Percentiles rank a stretch among this genome's conserved stretches.
phyloP scores from a whole-genome alignment of 2,113 vertebrate genomes.

The Phylloscopus trochiloides region DNA sequence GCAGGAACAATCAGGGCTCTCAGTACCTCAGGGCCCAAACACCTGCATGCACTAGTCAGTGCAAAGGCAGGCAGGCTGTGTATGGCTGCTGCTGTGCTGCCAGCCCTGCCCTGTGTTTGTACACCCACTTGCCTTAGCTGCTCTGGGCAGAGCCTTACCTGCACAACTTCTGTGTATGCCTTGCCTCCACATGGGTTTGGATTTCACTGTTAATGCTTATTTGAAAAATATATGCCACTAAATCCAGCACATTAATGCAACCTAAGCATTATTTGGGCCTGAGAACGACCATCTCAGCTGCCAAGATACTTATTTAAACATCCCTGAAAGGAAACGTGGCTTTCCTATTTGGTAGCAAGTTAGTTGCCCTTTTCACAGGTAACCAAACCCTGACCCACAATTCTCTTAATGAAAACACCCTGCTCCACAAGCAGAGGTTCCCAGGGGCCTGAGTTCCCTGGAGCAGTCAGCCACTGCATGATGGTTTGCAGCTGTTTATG shows the following conservation, averaged over 20 bases:
- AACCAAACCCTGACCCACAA: neutral
- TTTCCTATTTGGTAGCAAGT: neutral
- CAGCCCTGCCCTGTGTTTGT: neutral
- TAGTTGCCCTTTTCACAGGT: neutral
- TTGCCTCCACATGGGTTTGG: neutral
- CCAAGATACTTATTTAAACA: neutral
- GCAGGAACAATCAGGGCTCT: neutral
- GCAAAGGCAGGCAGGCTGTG: neutral
- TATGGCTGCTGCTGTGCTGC: neutral
- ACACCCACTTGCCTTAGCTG: accelerated
- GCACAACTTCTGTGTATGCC: accelerated
- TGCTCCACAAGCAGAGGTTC: neutral
- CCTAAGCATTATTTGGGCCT: neutral
- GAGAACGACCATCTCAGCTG: neutral
- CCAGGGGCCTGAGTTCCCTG: neutral
- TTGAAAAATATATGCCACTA: neutral
- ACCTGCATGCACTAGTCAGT: neutral
- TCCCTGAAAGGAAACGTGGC: accelerated
- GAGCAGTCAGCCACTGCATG: neutral
- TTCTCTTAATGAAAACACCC: neutral
- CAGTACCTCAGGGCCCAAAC: neutral
- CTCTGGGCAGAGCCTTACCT: neutral
- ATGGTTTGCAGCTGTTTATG: neutral
- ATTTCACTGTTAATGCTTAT: neutral
- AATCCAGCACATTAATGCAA: neutral